Evolutionary conservation across 2,888 invertebrate species (phyloP).

Genomic region (Zaprionus lineosus): DNA sequence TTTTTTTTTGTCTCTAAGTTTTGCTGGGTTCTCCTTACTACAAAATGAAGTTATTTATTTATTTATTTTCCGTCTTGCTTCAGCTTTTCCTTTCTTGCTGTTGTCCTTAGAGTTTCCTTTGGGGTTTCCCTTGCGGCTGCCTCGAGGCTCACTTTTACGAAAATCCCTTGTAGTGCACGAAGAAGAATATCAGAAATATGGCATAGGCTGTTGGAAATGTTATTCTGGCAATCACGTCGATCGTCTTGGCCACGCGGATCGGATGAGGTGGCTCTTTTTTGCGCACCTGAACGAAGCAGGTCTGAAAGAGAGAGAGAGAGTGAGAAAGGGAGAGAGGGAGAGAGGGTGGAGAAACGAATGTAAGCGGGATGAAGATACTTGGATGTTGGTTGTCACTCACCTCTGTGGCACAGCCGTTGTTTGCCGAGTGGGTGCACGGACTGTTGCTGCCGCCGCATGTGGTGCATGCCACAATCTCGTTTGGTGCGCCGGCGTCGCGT

Average conservation of each 20-base stretch:
- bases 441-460: slow-evolving; percentile 85
- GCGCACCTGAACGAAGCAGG: slow-evolving; percentile 92
- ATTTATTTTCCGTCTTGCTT: slow-evolving; percentile 10
- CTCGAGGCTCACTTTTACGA: slow-evolving; percentile 79
- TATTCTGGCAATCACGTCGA: slow-evolving; percentile 96
- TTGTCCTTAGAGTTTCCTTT: slow-evolving; percentile 57
- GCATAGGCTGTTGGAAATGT: slow-evolving; percentile 96
- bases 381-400: slow-evolving; percentile 76
- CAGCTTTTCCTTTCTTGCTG: slow-evolving; percentile 21
- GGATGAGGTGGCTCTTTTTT: slow-evolving; percentile 96
- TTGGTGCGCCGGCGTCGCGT: slow-evolving; percentile 89
- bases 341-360: not conserved
- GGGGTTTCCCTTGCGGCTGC: slow-evolving; percentile 33
- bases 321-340: not conserved
- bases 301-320: slow-evolving; percentile 84
- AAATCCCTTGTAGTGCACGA: slow-evolving; percentile 95
- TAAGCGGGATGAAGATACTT: slow-evolving; percentile 14
- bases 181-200: slow-evolving; percentile 97
- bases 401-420: slow-evolving; percentile 94
- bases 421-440: slow-evolving; percentile 93
- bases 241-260: slow-evolving; percentile 95
- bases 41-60: slow-evolving; percentile 17
- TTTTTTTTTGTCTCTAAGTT: slow-evolving; percentile 15
- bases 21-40: slow-evolving; percentile 15
- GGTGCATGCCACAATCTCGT: slow-evolving; percentile 93